Base-by-base conservation (phyloP, 2,888 invertebrate species). In the Leucophenga maculata region DNA sequence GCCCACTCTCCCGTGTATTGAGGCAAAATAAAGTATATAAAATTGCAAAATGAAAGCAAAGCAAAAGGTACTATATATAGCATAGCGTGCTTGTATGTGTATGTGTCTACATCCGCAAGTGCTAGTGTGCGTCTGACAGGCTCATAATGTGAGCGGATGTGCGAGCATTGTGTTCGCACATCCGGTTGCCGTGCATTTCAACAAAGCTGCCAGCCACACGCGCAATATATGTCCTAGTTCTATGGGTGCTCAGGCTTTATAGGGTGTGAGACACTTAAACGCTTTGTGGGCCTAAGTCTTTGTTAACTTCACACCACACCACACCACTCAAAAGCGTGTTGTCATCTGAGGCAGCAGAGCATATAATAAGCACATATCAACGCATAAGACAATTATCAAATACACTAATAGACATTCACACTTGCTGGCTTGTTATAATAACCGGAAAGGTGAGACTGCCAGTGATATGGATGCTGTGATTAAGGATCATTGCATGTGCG, bases 141-240 rank as follows among this genome's bases (percentile, higher is more conserved):
- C 79, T 52, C 22, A 57, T 44, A 26, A 50, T 79, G 77, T 72
- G 71, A 78, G 77, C 82, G 82, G 82, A 82, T 82, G 81, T 82
- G 80, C 82, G 77, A 78, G 81, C 79, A 82, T 81, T 81, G 82
- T 81, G 82, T 80, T 78, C 80, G 80, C 78, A 79, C 82, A 82
- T 82, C 82, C 82, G 82, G 82, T 78, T 79, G 82, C 46, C 82
- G 80, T 39, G 3, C 39, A 39, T 80, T 78, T 78, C 78, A 76
- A 78, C 78, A 77, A 78, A 77, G 79, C 77, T 75, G 74, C 80
- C 72, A 69, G 70, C 69, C 67, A 52, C 65, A 72, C 62, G 66
- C 55, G 66, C 8, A 62, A n/a, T 26, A 26, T 26, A 26, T 26
- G n/a, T n/a, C n/a, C n/a, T n/a, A n/a, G n/a, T n/a, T 3, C 26